These are phyloP conservation scores for Eilema caniola DNA, from an alignment of 2,888 invertebrate species.

Conservation along the genomic window DNA sequence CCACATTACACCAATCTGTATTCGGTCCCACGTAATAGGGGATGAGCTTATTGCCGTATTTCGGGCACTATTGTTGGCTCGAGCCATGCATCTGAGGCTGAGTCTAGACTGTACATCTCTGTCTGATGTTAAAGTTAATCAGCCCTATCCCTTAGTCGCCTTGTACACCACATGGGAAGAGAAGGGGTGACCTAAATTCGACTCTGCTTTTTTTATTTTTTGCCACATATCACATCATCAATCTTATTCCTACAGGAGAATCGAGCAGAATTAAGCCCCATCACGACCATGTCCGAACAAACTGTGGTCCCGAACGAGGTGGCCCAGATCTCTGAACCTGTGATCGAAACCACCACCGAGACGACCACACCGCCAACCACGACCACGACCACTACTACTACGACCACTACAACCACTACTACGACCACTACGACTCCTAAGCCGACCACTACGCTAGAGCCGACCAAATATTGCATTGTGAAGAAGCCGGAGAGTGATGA, in stretches of 20 bases:
- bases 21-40: too few relatives aligned
- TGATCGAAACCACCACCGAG: constrained; percentile 71
- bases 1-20: too few relatives aligned
- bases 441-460: constrained; percentile 87
- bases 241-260: constrained; percentile 62
- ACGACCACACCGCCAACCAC: constrained; percentile 69
- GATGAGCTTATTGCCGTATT: too few relatives aligned
- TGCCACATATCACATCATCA: too few relatives aligned
- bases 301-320: constrained; percentile 76
- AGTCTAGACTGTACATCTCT: too few relatives aligned
- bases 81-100: too few relatives aligned
- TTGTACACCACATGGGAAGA: too few relatives aligned
- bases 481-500: constrained; percentile 94
- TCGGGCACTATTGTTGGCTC: too few relatives aligned
- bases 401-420: constrained; percentile 72
- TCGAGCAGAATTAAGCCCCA: constrained; percentile 73
- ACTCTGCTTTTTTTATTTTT: too few relatives aligned
- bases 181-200: too few relatives aligned
- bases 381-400: constrained; percentile 56
- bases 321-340: constrained; percentile 79
- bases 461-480: constrained; percentile 92
- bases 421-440: constrained; percentile 83
- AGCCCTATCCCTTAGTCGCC: too few relatives aligned
- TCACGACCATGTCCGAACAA: constrained; percentile 81
- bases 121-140: too few relatives aligned